Conservation (phyloP, 2,888 invertebrate species). For the Cephus nigrinus region DNA sequence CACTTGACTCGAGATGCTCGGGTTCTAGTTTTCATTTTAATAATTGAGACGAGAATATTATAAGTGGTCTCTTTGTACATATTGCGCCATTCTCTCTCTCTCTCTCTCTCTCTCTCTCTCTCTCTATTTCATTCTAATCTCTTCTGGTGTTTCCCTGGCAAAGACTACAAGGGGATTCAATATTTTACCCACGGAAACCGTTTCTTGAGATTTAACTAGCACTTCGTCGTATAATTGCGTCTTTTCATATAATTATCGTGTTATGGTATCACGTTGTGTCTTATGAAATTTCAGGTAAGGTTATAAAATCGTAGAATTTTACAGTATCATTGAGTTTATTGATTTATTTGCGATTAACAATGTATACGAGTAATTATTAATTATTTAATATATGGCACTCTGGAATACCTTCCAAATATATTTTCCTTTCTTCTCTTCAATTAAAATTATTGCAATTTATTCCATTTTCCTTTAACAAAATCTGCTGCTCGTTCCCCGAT, state of each 20-base stretch:
- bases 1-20: background rate
- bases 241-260: background rate
- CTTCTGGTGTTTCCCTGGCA: background rate
- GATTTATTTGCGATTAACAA: background rate
- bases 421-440: background rate
- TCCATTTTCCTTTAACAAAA: conserved; percentile 61
- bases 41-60: conserved; percentile 14
- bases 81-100: no score
- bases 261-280: background rate
- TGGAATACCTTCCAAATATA: background rate
- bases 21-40: background rate
- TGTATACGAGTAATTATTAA: background rate
- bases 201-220: background rate
- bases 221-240: background rate
- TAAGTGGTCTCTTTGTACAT: conserved; percentile 8
- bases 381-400: background rate
- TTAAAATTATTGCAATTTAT: conserved; percentile 27
- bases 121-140: background rate
- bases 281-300: background rate
- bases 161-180: background rate
- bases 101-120: no score
- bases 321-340: background rate
- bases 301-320: background rate
- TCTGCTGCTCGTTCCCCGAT: conserved; percentile 71
- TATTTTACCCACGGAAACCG: background rate